A percentile compares a stretch with the other conserved stretches of the same genome.
phyloP scores from a whole-genome alignment of 2,113 vertebrate genomes.

The Sylvietta virens region DNA sequence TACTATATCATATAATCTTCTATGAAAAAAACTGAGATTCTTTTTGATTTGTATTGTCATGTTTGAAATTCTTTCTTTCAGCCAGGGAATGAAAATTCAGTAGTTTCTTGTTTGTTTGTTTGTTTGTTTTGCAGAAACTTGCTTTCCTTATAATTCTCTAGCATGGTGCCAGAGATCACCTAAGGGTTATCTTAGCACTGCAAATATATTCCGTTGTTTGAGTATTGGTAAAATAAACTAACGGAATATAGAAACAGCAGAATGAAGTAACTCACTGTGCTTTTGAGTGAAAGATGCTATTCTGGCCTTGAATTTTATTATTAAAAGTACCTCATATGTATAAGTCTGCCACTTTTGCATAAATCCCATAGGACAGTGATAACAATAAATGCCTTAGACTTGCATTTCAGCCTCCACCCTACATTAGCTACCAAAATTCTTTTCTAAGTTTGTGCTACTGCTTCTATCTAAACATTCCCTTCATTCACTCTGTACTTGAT shows the following conservation, averaged over 20 bases:
- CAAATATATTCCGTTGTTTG: neutral
- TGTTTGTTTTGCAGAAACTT: neutral
- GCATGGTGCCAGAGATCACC: neutral
- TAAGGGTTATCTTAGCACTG: neutral
- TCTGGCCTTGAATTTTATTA: neutral
- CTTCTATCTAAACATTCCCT: neutral
- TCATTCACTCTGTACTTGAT: neutral
- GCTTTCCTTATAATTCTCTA: neutral
- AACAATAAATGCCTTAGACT: neutral
- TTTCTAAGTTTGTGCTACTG: neutral
- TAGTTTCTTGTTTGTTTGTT: neutral
- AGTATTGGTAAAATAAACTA: neutral
- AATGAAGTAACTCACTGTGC: neutral
- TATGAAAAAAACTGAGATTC: neutral
- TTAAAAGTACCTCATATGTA: neutral
- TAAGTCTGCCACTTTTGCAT: neutral
- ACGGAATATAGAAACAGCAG: neutral
- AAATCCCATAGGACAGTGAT: neutral
- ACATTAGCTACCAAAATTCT: neutral
- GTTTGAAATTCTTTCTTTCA: conserved; percentile 9
- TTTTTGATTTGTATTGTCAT: neutral
- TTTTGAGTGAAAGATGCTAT: neutral
- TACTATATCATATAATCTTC: neutral
- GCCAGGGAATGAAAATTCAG: neutral
- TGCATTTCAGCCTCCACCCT: neutral